These are phyloP conservation scores for Aporophyla nigra DNA, from an alignment of 2,888 invertebrate genomes.

Conservation along the genomic window DNA sequence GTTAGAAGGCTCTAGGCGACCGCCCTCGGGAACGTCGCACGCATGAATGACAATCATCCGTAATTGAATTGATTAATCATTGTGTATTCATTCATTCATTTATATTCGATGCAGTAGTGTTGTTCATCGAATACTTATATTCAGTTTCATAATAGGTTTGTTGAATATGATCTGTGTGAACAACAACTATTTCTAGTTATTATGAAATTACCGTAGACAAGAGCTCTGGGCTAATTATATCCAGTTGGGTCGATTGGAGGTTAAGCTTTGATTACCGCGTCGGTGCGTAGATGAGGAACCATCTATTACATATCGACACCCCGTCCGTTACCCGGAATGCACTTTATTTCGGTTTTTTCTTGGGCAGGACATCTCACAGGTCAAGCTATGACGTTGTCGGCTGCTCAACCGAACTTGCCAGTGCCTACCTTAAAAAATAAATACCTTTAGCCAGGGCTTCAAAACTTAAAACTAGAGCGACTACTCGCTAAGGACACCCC, in stretches of 20 bases:
- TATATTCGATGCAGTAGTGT: conserved; percentile 45
- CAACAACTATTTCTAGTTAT: conserved; percentile 3
- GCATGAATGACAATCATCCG: conserved; percentile 70
- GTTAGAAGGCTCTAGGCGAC: conserved; percentile 69
- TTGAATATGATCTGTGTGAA: not conserved
- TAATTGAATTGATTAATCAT: conserved; percentile 71
- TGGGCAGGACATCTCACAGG: too few relatives aligned
- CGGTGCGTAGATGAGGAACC: not conserved
- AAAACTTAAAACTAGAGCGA: too few relatives aligned
- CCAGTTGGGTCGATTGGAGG: too few relatives aligned
- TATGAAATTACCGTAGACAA: not conserved
- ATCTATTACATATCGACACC: not conserved
- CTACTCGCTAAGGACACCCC: too few relatives aligned
- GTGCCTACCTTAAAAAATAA: too few relatives aligned
- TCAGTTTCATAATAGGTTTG: conserved; percentile 20
- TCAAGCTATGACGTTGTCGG: too few relatives aligned
- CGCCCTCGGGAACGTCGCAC: conserved; percentile 66
- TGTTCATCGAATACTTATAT: conserved; percentile 13
- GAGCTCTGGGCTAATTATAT: not conserved
- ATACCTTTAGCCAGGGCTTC: too few relatives aligned
- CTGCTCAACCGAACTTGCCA: too few relatives aligned
- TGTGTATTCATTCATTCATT: conserved; percentile 64
- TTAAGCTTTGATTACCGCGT: too few relatives aligned
- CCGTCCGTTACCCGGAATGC: too few relatives aligned
- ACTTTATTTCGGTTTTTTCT: too few relatives aligned